phyloP scores from a whole-genome alignment of 2,888 invertebrate species.

The Homarus gammarus region DNA sequence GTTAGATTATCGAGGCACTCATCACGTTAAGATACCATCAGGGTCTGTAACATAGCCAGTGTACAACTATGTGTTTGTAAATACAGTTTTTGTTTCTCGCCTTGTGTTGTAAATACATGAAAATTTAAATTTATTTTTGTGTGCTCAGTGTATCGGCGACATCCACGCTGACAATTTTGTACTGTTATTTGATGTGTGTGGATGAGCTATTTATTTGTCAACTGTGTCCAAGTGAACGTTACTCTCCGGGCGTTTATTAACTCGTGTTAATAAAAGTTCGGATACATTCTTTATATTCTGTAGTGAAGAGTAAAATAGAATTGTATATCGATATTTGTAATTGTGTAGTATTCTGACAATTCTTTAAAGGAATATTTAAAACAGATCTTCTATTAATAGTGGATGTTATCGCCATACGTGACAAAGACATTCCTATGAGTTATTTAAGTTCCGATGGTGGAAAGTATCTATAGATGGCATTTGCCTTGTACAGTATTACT shows the following conservation, averaged over 20 bases:
- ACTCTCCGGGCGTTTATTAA: background rate
- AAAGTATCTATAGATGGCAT: background rate
- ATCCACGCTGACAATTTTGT: constrained; percentile 28
- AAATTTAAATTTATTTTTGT: constrained; percentile 40
- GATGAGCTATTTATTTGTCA: constrained; percentile 7
- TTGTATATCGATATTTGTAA: background rate
- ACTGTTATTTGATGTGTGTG: background rate
- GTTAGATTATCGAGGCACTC: too few species aligned
- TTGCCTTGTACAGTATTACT: constrained; percentile 15
- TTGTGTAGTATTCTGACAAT: background rate
- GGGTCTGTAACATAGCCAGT: too few species aligned
- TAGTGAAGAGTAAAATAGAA: background rate
- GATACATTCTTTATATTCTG: background rate
- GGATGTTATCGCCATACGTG: background rate
- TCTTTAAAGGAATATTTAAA: background rate
- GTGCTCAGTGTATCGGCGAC: background rate
- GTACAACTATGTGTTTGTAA: background rate
- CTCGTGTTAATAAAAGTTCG: background rate
- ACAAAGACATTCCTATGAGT: background rate
- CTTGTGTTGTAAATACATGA: constrained; percentile 25
- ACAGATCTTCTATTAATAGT: background rate
- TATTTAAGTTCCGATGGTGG: background rate
- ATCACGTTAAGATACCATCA: too few species aligned
- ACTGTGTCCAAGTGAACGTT: background rate
- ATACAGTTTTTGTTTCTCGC: background rate